Conservation (phyloP, 2,797 vertebrate genomes). For the Thalassophryne amazonica region DNA sequence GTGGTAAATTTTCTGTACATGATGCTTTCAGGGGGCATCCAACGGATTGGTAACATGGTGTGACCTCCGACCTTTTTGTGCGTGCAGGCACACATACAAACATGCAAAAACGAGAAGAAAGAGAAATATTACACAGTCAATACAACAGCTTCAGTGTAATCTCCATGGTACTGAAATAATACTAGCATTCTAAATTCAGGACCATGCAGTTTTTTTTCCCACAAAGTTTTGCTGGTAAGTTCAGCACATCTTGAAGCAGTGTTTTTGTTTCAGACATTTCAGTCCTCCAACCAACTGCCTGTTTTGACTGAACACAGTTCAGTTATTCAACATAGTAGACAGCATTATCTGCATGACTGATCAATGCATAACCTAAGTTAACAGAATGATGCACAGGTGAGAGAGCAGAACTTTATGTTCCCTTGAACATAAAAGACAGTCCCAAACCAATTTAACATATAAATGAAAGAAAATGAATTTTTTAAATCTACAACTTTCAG, state of each 20-base stretch:
- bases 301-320: not conserved
- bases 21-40: constrained; percentile 99
- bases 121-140: constrained; percentile 19
- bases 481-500: too few relatives aligned
- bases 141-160: not conserved
- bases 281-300: constrained; percentile 15
- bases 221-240: constrained; percentile 7
- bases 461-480: too few relatives aligned
- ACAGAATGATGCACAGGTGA: not conserved
- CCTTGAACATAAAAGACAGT: not conserved
- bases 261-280: constrained; percentile 15
- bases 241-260: constrained; percentile 23
- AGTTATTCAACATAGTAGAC: constrained; percentile 4
- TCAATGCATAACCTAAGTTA: not conserved
- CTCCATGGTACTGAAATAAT: too few relatives aligned
- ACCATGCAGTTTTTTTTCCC: constrained; percentile 14
- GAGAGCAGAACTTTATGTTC: not conserved
- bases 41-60: constrained; percentile 98
- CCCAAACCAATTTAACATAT: too few relatives aligned
- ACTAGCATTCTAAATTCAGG: not conserved
- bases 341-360: constrained; percentile 23
- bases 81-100: not conserved
- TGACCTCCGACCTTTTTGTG: constrained; percentile 90
- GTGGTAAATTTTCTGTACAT: constrained; percentile 99
- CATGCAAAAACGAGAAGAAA: not conserved